phyloP scores from a whole-genome alignment of 2,113 vertebrate genomes.

The Pandion haliaetus region DNA sequence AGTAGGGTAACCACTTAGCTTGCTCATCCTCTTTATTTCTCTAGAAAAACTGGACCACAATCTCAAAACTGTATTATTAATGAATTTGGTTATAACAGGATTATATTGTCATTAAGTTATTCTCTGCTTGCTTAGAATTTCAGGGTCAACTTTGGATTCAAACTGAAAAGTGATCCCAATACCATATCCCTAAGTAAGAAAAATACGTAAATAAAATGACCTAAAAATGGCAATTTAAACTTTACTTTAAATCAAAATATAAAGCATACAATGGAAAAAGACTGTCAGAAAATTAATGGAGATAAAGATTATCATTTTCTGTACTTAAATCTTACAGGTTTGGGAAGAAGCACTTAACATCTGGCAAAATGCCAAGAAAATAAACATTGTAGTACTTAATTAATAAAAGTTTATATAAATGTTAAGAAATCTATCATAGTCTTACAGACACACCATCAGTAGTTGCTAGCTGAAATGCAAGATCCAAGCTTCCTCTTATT shows the following conservation, averaged over 20 bases:
- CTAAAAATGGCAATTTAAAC: not conserved
- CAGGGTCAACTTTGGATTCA: not conserved
- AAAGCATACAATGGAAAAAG: not conserved
- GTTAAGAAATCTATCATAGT: not conserved
- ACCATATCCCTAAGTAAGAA: not conserved
- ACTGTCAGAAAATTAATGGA: not conserved
- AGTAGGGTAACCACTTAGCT: not conserved
- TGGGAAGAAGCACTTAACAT: not conserved
- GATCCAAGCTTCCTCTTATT: slow-evolving; percentile 80
- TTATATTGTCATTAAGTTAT: not conserved
- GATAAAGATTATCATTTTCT: not conserved
- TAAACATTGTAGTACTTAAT: not conserved
- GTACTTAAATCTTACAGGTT: not conserved
- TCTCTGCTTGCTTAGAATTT: not conserved
- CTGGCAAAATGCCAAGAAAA: not conserved
- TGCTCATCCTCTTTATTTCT: not conserved
- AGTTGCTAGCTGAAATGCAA: slow-evolving; percentile 78
- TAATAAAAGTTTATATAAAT: not conserved
- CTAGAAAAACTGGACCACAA: not conserved
- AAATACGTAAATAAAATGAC: not conserved
- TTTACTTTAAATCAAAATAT: not conserved
- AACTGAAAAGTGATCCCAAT: not conserved
- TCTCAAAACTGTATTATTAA: not conserved
- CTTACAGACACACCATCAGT: slow-evolving; percentile 72
- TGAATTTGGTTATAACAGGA: too few relatives aligned